phyloP scores from a whole-genome alignment of 2,797 vertebrate species.

The Pelochelys cantorii region DNA sequence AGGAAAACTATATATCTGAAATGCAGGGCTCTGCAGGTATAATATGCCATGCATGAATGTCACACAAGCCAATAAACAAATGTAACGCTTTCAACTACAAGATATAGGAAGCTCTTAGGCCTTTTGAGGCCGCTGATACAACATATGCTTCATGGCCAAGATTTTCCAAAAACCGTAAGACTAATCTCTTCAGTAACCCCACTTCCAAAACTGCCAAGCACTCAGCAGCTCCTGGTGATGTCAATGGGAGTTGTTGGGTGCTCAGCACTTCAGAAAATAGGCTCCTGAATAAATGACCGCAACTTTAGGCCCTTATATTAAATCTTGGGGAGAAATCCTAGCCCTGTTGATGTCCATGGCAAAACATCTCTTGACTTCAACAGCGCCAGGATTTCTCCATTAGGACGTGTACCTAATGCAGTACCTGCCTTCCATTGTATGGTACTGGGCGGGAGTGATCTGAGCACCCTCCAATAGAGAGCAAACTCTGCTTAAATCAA shows the following conservation, averaged over 20 bases:
- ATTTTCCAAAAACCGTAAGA: neutral
- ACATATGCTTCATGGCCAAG: neutral
- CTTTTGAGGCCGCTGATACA: neutral
- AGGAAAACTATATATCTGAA: neutral
- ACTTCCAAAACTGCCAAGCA: neutral
- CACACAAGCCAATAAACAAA: neutral
- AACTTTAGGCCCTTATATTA: neutral
- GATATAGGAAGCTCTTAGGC: neutral
- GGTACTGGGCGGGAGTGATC: neutral
- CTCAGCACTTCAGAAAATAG: neutral
- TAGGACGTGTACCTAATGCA: neutral
- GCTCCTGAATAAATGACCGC: neutral
- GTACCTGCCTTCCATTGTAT: neutral
- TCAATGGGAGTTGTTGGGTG: neutral
- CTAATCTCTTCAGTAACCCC: neutral
- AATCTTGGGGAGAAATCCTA: neutral
- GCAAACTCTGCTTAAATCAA: neutral
- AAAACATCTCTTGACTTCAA: neutral
- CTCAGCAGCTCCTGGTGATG: neutral
- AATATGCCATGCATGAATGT: neutral
- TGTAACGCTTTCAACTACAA: neutral
- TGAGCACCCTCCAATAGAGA: neutral
- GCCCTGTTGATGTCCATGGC: neutral
- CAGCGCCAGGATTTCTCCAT: neutral
- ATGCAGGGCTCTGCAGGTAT: neutral